phyloP scores from a whole-genome alignment of 2,888 invertebrate species.

The Phasia obesa region DNA sequence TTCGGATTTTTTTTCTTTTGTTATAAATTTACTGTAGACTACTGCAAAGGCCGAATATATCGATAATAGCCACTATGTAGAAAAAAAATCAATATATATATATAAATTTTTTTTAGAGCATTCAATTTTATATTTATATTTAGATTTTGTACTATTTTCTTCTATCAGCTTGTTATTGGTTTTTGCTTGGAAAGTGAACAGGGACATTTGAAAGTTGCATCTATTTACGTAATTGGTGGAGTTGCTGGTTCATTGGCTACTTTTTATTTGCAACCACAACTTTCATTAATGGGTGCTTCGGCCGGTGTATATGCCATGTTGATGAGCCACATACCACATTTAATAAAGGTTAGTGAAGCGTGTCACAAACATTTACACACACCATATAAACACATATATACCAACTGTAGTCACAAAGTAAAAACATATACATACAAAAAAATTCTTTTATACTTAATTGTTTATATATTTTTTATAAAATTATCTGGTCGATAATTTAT shows the following conservation, averaged over 20 bases:
- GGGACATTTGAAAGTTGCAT: constrained; percentile 87
- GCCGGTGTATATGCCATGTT: constrained; percentile 95
- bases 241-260: constrained; percentile 90
- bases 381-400: background rate
- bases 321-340: constrained; percentile 93
- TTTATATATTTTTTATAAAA: constrained; percentile 19
- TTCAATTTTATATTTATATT: background rate
- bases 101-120: too few relatives aligned
- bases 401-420: background rate
- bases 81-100: too few relatives aligned
- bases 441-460: background rate
- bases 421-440: background rate
- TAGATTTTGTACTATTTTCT: background rate
- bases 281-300: constrained; percentile 93
- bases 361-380: constrained; percentile 1
- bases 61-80: too few relatives aligned
- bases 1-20: too few relatives aligned
- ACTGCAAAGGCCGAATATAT: too few relatives aligned
- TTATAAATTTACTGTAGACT: too few relatives aligned
- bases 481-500: background rate
- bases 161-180: constrained; percentile 76
- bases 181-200: constrained; percentile 87
- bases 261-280: constrained; percentile 88
- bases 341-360: constrained; percentile 85
- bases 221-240: constrained; percentile 90